Conservation (phyloP, 2,113 vertebrate species). For the Stictonetta naevosa region DNA sequence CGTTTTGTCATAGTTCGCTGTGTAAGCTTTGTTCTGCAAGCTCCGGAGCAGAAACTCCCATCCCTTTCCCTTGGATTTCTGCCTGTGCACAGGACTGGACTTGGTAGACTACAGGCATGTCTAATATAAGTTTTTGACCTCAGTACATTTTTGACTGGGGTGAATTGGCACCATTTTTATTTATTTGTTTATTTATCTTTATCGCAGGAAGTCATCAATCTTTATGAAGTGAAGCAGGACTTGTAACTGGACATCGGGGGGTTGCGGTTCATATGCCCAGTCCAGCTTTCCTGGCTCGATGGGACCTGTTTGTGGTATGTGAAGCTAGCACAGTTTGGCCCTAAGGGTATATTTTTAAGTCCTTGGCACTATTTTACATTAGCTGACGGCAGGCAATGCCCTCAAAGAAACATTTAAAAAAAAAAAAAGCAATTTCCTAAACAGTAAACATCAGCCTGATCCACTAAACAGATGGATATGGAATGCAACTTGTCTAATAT, state of each 20-base stretch:
- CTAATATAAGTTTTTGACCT: slow-evolving; percentile 17
- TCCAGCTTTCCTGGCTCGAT: neutral
- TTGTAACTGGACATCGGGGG: neutral
- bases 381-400: neutral
- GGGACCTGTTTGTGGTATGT: neutral
- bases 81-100: neutral
- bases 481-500: slow-evolving; percentile 51
- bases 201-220: neutral
- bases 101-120: neutral
- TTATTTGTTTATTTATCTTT: neutral
- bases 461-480: slow-evolving; percentile 30
- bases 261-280: neutral
- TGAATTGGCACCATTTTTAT: slow-evolving; percentile 1
- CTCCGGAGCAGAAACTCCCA: neutral
- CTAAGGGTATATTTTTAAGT: neutral
- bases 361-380: slow-evolving; percentile 13
- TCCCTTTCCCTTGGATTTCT: slow-evolving; percentile 18
- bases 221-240: slow-evolving; percentile 4
- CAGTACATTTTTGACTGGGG: neutral
- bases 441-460: slow-evolving; percentile 21
- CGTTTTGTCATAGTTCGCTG: neutral
- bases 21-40: neutral
- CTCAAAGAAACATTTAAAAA: neutral
- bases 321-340: neutral
- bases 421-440: slow-evolving; percentile 6